A percentile compares a stretch with the other conserved stretches of the same genome.
These are phyloP conservation scores for Tachuris rubrigastra DNA, from an alignment of 2,113 vertebrate genomes.

Conservation along the genomic window DNA sequence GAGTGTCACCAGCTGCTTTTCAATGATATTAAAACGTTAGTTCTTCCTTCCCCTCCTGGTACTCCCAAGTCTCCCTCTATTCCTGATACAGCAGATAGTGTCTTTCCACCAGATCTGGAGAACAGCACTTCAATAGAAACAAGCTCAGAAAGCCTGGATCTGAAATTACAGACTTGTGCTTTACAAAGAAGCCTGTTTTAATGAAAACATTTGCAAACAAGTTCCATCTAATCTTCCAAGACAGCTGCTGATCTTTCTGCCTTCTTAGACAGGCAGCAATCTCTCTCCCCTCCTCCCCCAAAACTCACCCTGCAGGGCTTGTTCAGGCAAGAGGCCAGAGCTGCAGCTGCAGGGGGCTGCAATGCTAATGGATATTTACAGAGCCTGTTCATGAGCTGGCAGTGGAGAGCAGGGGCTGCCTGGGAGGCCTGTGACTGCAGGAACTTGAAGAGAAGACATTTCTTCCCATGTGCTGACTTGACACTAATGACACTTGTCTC, in stretches of 20 bases:
- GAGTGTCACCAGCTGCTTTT: neutral
- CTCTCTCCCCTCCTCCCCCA: neutral
- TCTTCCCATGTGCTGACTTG: neutral
- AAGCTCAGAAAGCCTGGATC: neutral
- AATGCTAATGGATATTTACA: neutral
- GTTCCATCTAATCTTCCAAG: conserved; percentile 33
- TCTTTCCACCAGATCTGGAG: neutral
- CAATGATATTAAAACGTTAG: neutral
- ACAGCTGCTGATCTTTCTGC: conserved; percentile 31
- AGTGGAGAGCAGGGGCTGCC: neutral
- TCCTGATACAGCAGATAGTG: neutral
- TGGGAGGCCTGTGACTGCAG: neutral
- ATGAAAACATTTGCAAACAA: neutral
- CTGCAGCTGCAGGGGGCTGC: conserved; percentile 45
- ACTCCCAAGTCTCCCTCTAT: neutral
- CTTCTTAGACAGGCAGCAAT: neutral
- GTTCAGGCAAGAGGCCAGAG: conserved; percentile 17
- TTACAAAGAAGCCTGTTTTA: neutral
- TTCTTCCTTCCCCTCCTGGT: neutral
- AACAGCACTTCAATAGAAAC: neutral
- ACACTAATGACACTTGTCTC: neutral
- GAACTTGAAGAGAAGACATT: neutral
- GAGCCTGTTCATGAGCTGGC: neutral
- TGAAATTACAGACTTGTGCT: neutral
- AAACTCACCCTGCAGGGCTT: neutral